A percentile compares a stretch with the other conserved stretches of the same genome.
Evolutionary conservation across 2,888 invertebrate genomes (phyloP).

Genomic region (Drosophila acutilabella): DNA sequence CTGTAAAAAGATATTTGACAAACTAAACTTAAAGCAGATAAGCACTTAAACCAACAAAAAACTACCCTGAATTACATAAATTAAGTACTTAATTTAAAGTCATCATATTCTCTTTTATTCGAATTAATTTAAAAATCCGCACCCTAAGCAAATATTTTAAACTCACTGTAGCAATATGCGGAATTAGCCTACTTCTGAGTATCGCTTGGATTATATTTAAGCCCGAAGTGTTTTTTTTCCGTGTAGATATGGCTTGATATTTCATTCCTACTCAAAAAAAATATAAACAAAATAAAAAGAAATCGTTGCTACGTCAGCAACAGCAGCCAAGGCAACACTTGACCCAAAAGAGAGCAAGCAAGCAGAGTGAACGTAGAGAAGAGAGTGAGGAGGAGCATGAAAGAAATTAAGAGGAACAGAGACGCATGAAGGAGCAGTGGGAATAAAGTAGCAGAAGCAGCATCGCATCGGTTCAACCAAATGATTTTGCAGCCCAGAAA

Average conservation of each 20-base stretch:
- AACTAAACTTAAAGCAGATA: no score
- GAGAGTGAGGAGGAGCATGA: neutral
- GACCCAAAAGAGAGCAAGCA: slow-evolving; percentile 58
- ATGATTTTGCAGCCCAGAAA: slow-evolving; percentile 64
- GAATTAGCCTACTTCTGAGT: no score
- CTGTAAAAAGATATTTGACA: no score
- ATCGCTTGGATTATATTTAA: no score
- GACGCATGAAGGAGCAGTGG: neutral
- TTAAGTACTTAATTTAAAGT: no score
- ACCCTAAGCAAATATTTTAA: no score
- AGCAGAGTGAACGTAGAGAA: neutral
- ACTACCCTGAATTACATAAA: no score
- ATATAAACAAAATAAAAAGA: slow-evolving; percentile 52
- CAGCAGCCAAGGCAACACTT: slow-evolving; percentile 69
- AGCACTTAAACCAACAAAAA: no score
- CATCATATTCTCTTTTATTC: no score
- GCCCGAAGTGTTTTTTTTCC: no score
- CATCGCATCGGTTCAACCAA: slow-evolving; percentile 53
- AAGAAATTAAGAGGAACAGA: neutral
- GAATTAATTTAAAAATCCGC: no score
- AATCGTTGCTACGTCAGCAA: slow-evolving; percentile 69
- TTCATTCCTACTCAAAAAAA: slow-evolving; percentile 74
- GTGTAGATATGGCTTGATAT: slow-evolving; percentile 60
- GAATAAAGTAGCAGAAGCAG: slow-evolving; percentile 1
- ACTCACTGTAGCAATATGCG: no score